A percentile compares a stretch with the other conserved stretches of the same genome.
phyloP scores from a whole-genome alignment of 2,888 invertebrate genomes.

The Diarsia mendica region DNA sequence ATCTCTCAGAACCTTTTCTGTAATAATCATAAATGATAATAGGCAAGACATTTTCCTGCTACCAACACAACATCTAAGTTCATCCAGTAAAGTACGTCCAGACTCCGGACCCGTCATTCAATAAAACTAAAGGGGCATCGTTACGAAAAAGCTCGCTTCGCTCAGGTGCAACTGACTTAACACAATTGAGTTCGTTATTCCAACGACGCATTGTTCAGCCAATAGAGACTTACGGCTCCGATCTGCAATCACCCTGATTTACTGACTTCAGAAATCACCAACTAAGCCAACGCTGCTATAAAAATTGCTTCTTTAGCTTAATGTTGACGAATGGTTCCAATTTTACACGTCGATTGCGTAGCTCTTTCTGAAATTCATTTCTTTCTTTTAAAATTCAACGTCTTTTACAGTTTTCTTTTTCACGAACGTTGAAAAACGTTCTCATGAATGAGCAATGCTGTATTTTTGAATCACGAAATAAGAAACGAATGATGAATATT shows the following conservation, averaged over 20 bases:
- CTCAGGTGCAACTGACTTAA: slow-evolving; percentile 77
- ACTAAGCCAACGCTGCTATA: slow-evolving; percentile 57
- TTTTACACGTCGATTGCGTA: slow-evolving; percentile 27
- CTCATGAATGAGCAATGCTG: neutral
- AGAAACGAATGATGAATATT: slow-evolving; percentile 32
- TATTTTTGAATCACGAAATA: slow-evolving; percentile 15
- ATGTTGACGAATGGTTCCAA: slow-evolving; percentile 41
- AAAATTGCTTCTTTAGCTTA: slow-evolving; percentile 53
- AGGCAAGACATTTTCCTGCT: neutral
- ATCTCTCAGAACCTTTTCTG: no score
- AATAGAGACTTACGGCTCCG: slow-evolving; percentile 73
- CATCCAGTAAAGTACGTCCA: slow-evolving; percentile 17
- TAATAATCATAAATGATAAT: neutral
- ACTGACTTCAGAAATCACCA: slow-evolving; percentile 75
- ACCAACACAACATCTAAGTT: slow-evolving; percentile 8
- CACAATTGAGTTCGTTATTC: slow-evolving; percentile 85
- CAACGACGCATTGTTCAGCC: slow-evolving; percentile 77
- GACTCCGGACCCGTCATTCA: slow-evolving; percentile 45
- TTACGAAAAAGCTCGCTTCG: slow-evolving; percentile 64
- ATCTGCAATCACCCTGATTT: slow-evolving; percentile 78
- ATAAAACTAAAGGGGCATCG: slow-evolving; percentile 62
- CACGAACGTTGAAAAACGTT: neutral
- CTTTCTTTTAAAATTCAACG: slow-evolving; percentile 22
- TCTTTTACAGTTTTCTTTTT: slow-evolving; percentile 11
- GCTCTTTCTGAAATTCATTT: slow-evolving; percentile 17